Conservation (phyloP, 2,888 invertebrate genomes). For the Syrista parreyssii region DNA sequence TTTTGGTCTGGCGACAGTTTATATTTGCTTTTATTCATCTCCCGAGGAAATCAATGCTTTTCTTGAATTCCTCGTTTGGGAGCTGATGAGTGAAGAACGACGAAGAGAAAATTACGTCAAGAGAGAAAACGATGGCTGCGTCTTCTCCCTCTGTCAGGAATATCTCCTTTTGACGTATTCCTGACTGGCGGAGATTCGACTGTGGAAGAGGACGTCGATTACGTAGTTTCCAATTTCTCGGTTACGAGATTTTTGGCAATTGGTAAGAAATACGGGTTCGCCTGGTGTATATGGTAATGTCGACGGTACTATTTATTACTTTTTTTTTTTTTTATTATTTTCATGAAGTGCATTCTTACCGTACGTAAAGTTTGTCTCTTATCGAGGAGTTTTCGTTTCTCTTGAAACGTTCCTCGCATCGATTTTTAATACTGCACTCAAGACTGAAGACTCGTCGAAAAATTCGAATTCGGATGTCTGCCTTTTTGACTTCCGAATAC, state of each 20-base stretch:
- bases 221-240: background rate
- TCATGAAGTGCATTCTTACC: background rate
- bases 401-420: background rate
- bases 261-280: background rate
- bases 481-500: constrained; percentile 5
- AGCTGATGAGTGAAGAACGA: background rate
- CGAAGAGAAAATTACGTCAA: constrained; percentile 19
- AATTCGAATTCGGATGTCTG: background rate
- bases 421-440: background rate
- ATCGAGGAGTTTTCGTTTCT: background rate
- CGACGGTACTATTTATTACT: background rate
- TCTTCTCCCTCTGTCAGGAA: background rate
- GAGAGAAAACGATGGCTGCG: constrained; percentile 17
- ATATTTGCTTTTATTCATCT: background rate
- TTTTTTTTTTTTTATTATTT: background rate
- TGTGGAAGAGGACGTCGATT: background rate
- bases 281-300: background rate
- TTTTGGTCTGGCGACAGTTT: background rate
- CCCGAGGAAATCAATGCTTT: background rate
- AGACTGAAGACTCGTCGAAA: background rate
- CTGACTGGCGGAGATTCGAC: background rate
- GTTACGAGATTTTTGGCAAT: background rate
- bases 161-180: constrained; percentile 19
- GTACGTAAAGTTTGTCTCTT: background rate
- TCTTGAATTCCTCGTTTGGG: background rate